A percentile compares a stretch with the other conserved stretches of the same genome.
Conservation (phyloP, 35 echinoderm and acorn worm genomes). For the Ophiothrix spiculata region DNA sequence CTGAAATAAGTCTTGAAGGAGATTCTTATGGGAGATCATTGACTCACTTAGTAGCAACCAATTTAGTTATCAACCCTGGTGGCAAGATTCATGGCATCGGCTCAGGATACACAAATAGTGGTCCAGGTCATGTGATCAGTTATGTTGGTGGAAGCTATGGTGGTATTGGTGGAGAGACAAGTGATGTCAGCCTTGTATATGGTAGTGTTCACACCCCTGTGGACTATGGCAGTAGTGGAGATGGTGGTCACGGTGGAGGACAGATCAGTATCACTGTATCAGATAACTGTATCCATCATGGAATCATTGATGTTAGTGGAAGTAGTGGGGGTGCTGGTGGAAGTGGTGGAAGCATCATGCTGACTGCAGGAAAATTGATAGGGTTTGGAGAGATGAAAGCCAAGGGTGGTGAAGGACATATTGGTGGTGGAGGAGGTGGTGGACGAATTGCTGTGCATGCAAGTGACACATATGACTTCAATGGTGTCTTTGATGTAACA, state of each 20-base stretch:
- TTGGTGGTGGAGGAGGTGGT: conserved; percentile 69
- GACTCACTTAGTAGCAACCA: conserved; percentile 35
- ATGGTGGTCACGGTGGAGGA: conserved; percentile 12
- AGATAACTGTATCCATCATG: conserved; percentile 37
- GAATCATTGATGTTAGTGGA: conserved; percentile 60
- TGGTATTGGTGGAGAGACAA: conserved; percentile 39
- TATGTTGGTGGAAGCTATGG: conserved; percentile 51
- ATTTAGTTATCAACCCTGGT: conserved; percentile 49
- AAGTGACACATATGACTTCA: conserved; percentile 26
- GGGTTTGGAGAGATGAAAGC: conserved; percentile 56
- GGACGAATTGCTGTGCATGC: conserved; percentile 66
- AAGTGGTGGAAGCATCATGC: conserved; percentile 75
- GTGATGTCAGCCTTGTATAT: conserved; percentile 18
- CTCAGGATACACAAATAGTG: conserved; percentile 31
- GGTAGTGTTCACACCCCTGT: conserved; percentile 55
- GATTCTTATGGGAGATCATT: neutral
- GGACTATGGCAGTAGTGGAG: conserved; percentile 57
- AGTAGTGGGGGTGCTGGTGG: conserved; percentile 25
- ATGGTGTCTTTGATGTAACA: conserved; percentile 43
- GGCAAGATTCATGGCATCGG: conserved; percentile 51
- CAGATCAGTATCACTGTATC: conserved; percentile 47
- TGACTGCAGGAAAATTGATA: conserved; percentile 30
- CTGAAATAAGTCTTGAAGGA: conserved; percentile 50
- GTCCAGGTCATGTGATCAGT: neutral
- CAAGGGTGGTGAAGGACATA: conserved; percentile 35